Conservation (phyloP, 2,888 invertebrate species). For the Holacanthella duospinosa region DNA sequence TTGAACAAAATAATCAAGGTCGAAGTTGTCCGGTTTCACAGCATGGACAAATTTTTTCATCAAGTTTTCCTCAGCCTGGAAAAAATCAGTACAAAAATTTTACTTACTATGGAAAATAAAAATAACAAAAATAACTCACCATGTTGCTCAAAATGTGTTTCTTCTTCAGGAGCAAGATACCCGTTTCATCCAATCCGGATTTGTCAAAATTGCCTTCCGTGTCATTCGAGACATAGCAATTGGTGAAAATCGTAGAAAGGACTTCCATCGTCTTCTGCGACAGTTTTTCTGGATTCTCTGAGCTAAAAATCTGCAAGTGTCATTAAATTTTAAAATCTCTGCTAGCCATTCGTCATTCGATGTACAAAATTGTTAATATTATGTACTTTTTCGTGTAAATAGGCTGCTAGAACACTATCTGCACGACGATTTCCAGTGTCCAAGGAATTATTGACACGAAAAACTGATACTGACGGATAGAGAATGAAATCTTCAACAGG, state of each 20-base stretch:
- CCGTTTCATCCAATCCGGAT: not conserved
- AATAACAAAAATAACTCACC: no score
- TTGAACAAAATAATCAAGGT: conserved; percentile 6
- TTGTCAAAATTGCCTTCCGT: not conserved
- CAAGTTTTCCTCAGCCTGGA: conserved; percentile 13
- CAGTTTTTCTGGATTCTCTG: conserved; percentile 8
- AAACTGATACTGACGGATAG: conserved; percentile 16
- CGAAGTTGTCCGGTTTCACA: conserved; percentile 3
- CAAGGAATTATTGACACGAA: conserved; percentile 1
- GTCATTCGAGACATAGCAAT: conserved; percentile 12
- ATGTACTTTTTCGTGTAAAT: not conserved
- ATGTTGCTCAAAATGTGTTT: not conserved
- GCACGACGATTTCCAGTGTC: not conserved
- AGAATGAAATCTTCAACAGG: conserved; percentile 19
- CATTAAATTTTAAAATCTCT: not conserved
- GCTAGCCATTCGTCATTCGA: not conserved
- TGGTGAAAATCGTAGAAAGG: conserved; percentile 14
- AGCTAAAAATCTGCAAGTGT: not conserved
- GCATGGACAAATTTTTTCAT: conserved; percentile 10
- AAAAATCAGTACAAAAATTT: no score
- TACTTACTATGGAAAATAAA: no score
- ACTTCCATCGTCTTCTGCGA: conserved; percentile 12
- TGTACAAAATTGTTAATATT: not conserved
- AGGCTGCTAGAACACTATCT: not conserved
- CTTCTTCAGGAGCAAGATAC: not conserved